Evolutionary conservation across 2,113 vertebrate species (phyloP).

Genomic region (Natator depressus): DNA sequence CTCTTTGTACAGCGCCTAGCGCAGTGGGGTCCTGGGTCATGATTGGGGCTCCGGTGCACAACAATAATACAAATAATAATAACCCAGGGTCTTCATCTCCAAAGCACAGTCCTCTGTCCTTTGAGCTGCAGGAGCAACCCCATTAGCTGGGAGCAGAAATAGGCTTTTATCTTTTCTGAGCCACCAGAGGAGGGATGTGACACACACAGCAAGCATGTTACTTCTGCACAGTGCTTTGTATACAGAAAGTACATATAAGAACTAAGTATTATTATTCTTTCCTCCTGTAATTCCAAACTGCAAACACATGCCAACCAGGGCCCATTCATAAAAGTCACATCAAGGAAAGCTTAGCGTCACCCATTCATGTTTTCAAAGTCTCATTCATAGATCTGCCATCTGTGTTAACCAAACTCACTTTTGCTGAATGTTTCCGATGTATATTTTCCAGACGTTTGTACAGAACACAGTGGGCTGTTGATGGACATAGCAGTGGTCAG

Average conservation of each 20-base stretch:
- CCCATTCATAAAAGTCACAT: background rate
- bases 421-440: background rate
- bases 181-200: background rate
- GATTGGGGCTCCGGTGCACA: background rate
- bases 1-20: background rate
- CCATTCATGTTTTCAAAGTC: background rate
- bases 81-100: too few species aligned
- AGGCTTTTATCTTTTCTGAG: background rate
- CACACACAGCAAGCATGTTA: background rate
- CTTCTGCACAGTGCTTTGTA: background rate
- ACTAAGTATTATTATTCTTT: accelerated
- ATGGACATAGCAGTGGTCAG: background rate
- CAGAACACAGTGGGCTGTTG: background rate
- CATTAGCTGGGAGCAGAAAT: background rate
- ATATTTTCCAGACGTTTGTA: background rate
- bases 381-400: background rate
- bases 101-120: background rate
- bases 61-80: background rate
- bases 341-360: background rate
- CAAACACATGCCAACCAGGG: accelerated
- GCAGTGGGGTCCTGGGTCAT: background rate
- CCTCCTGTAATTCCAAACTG: background rate
- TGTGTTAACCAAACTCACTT: background rate
- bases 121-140: background rate
- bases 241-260: background rate